Conservation (phyloP, 2,797 vertebrate genomes). For the Megalops cyprinoides region DNA sequence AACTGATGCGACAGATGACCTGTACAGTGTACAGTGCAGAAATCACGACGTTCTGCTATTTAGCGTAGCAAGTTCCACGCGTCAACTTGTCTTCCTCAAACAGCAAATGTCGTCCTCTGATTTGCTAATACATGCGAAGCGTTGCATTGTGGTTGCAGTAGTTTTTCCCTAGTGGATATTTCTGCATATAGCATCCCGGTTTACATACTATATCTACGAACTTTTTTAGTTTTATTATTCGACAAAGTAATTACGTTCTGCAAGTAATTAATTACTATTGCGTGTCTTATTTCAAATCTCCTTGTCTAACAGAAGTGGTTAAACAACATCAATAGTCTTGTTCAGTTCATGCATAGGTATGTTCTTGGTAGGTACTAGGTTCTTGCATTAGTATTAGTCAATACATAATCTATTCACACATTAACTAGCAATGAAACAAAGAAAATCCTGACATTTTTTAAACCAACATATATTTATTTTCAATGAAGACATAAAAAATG, state of each 20-base stretch:
- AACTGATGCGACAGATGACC: not conserved
- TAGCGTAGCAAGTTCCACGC: constrained; percentile 32
- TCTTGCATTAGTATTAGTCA: no score
- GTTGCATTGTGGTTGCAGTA: constrained; percentile 65
- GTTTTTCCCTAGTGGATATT: constrained; percentile 43
- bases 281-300: not conserved
- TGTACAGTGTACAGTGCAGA: not conserved
- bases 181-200: no score
- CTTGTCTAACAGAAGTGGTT: no score
- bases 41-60: not conserved
- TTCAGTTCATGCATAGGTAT: no score
- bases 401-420: no score
- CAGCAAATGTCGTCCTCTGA: not conserved
- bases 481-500: constrained; percentile 73
- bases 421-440: not conserved
- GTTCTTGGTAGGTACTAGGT: no score
- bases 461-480: constrained; percentile 80
- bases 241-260: no score
- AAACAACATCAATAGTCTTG: no score
- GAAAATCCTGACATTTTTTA: constrained; percentile 48
- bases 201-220: no score
- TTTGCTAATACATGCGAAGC: not conserved
- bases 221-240: no score
- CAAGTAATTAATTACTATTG: no score
- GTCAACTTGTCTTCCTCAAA: not conserved